Base-by-base conservation (phyloP, 1,140 invertebrate genomes). In the Paralvinella palmiformis region DNA sequence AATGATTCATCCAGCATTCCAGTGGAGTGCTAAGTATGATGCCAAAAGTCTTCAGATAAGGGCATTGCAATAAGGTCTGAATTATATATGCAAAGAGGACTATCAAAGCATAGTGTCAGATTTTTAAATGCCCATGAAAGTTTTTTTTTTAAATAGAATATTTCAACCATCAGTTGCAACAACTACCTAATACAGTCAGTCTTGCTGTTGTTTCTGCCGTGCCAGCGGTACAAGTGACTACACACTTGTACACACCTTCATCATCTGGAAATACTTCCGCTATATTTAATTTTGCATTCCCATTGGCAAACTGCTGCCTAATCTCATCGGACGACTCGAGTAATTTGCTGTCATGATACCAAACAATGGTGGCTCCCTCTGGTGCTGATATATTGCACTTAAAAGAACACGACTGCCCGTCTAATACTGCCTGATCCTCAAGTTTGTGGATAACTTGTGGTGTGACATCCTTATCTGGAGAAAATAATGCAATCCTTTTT, bases 221-320 rank as follows among this genome's bases (percentile, higher is more conserved):
- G 52, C 52, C 52, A 31, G 10, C 17, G 20, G 7, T 20, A 20
- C 29, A 10, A 17, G 17, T 10, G 7, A 55, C 52, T 17, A 55
- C 52, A 20, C 52, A 55, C 29, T 20, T 20, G 10, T 13, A 10
- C 20, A 55, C 52, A 20, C 52, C 52, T 22, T 20, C 10, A 22
- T 55, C 52, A 20, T 55, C 52, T 10, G 52, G 52, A 20, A 55
- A 55, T 10, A 55, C 52, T 20, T 55, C 52, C 20, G 20, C 52
- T 10, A 55, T 22, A 20, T 17, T 10, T 17, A 55, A 20, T 17
- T 31, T 17, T 13, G 52, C 52, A 10, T 10, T 10, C 7, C 22
- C 7, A 10, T 22, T 17, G 22, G 7, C 52, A 31, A 20, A 55
- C 10, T 10, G 22, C 52, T 55, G 52, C 52, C 20, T 20, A 17